Conservation (phyloP, 2,113 vertebrate species). For the Limanda limanda region DNA sequence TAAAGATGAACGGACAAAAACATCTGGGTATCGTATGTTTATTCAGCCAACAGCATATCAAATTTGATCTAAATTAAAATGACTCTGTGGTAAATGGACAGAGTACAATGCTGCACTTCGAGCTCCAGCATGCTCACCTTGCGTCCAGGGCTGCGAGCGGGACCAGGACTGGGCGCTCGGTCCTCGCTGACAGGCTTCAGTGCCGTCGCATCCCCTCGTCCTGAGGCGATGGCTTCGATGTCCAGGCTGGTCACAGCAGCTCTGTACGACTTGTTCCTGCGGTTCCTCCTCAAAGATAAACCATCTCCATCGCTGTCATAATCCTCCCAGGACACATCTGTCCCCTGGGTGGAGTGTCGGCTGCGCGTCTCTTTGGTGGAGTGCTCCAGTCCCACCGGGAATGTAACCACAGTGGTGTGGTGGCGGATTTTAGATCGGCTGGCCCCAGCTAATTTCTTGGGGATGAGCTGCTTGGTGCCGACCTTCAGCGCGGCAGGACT, state of each 20-base stretch:
- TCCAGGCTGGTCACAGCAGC: conserved; percentile 85
- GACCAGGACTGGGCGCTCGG: conserved; percentile 30
- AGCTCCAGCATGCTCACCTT: conserved; percentile 62
- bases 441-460: conserved; percentile 83
- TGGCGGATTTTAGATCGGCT: conserved; percentile 84
- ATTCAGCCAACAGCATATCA: too few species aligned
- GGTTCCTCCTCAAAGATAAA: conserved; percentile 83
- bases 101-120: background rate
- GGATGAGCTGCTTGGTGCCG: conserved; percentile 92
- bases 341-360: conserved; percentile 44
- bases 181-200: conserved; percentile 81
- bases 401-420: conserved; percentile 86
- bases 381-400: conserved; percentile 64
- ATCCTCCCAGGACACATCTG: conserved; percentile 81
- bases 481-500: conserved; percentile 84
- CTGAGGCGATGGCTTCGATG: background rate
- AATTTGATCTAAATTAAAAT: background rate
- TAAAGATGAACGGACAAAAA: too few species aligned
- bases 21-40: too few species aligned
- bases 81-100: background rate
- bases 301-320: conserved; percentile 77
- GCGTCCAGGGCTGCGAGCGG: conserved; percentile 48
- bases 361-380: conserved; percentile 28
- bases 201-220: background rate
- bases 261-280: conserved; percentile 92